Evolutionary conservation across 2,888 invertebrate species (phyloP), one percentile per base, ranked within the genome.

Genomic region (Morinoia aosen): DNA sequence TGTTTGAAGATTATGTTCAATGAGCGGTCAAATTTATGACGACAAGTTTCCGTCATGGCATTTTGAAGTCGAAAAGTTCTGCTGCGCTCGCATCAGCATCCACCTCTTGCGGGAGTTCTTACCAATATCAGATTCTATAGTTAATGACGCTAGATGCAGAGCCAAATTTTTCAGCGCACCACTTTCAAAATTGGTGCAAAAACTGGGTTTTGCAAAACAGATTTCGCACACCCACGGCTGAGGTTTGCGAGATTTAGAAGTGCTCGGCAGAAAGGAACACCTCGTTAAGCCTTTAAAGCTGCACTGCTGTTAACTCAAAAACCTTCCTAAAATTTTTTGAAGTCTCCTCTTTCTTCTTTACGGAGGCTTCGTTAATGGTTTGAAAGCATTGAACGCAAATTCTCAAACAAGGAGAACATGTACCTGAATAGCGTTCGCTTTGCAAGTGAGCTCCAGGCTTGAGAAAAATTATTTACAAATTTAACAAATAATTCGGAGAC

Each of bases 261-360:
- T 76, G 76, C 76, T 33, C 76, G 61, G 76, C 76, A 76, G 76
- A 76, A 76, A 76, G 76, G 76, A 76, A 76, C 76, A 76, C 76
- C 76, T 76, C 76, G 76, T 76, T 76, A 76, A 76, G 76, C 76
- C 76, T 76, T 76, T 76, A 76, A 76, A 76, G 76, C 76, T 76
- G 76, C 76, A 33, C 76, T 16, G 76, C 76, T 16, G 76, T 76
- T 76, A 76, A 76, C 76, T 76, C 76, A 76, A 76, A 76, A 76
- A 76, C 25, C 76, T 25, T 76, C 76, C 76, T 33, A 76, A 76
- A 76, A 76, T 76, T 76, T 76, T 76, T 76, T 76, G 76, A 76
- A 7, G 25, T 76, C 76, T 76, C 76, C 33, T 33, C 76, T 25
- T 76, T 76, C 76, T 76, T 33, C 76, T 76, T 33, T 76, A 33